Evolutionary conservation across 2,113 vertebrate genomes (phyloP).

Genomic region (Herpetotheres cachinnans): DNA sequence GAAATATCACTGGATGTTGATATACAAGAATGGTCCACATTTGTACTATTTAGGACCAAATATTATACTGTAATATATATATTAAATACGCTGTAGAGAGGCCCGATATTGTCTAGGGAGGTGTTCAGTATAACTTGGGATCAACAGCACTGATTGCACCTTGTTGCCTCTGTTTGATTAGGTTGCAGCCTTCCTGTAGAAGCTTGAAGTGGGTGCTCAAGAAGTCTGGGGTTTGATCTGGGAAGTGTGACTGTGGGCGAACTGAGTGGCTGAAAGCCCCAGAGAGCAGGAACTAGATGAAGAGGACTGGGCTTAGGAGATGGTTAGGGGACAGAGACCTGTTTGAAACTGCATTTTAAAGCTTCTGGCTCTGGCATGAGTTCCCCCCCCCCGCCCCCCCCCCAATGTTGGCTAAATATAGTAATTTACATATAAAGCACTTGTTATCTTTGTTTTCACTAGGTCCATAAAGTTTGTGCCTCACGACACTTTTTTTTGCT

Average conservation of each 20-base stretch:
- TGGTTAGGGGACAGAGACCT: not conserved
- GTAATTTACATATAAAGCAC: not conserved
- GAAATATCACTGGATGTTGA: not conserved
- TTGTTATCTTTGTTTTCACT: not conserved
- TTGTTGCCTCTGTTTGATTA: not conserved
- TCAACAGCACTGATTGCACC: not conserved
- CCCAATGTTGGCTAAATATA: not conserved
- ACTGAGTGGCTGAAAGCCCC: not conserved
- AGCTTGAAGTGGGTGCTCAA: not conserved
- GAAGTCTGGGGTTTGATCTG: not conserved
- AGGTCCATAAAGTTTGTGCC: not conserved
- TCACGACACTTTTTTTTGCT: not conserved
- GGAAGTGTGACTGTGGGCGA: not conserved
- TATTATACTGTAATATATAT: not conserved
- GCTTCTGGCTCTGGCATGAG: not conserved
- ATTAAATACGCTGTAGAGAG: not conserved
- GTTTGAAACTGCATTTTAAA: not conserved
- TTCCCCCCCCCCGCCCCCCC: not conserved
- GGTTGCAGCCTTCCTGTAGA: not conserved
- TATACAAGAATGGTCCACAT: not conserved
- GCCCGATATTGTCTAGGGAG: not conserved
- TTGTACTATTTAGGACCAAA: not conserved
- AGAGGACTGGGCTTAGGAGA: not conserved
- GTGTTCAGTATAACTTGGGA: not conserved
- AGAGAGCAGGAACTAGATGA: not conserved